These are phyloP conservation scores for Yoshiicerus persimilis DNA, from an alignment of 1,140 invertebrate genomes.

Conservation along the genomic window DNA sequence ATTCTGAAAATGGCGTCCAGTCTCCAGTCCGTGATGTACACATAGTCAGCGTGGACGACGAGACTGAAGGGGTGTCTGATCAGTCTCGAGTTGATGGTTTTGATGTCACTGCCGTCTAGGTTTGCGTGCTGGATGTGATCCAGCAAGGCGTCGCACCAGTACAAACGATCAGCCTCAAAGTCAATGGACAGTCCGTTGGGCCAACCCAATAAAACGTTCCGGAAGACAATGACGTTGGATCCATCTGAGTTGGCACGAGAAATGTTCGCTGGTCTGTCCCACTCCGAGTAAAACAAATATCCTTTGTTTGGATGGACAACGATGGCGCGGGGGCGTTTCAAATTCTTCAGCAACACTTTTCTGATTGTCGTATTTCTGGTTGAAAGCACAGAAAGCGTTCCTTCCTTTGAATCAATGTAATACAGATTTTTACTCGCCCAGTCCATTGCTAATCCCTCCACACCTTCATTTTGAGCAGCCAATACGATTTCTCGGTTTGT, in stretches of 20 bases:
- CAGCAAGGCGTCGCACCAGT: constrained; percentile 76
- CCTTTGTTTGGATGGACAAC: constrained; percentile 95
- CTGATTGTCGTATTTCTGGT: constrained; percentile 81
- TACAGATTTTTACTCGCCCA: constrained; percentile 94
- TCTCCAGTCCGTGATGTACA: constrained; percentile 98
- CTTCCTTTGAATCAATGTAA: constrained; percentile 95
- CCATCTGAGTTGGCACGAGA: constrained; percentile 88
- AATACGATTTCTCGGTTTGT: constrained; percentile 86
- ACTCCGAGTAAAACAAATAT: constrained; percentile 77
- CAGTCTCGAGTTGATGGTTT: constrained; percentile 81
- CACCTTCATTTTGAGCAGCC: constrained; percentile 94
- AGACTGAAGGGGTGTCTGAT: constrained; percentile 96
- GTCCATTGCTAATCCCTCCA: constrained; percentile 94
- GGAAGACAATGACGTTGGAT: constrained; percentile 80
- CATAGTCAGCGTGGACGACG: constrained; percentile 84
- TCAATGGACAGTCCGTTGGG: constrained; percentile 94
- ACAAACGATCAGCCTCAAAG: constrained; percentile 71
- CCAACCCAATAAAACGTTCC: constrained; percentile 91
- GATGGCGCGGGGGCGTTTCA: constrained; percentile 90
- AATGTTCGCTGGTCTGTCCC: constrained; percentile 94
- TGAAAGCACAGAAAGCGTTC: constrained; percentile 90
- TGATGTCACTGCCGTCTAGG: constrained; percentile 89
- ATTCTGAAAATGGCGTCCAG: constrained; percentile 90
- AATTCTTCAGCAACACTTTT: constrained; percentile 79
- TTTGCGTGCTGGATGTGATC: constrained; percentile 96